Percentiles rank a stretch among this genome's conserved stretches.
Evolutionary conservation across 2,888 invertebrate genomes (phyloP).

Genomic region (Pocota personata): DNA sequence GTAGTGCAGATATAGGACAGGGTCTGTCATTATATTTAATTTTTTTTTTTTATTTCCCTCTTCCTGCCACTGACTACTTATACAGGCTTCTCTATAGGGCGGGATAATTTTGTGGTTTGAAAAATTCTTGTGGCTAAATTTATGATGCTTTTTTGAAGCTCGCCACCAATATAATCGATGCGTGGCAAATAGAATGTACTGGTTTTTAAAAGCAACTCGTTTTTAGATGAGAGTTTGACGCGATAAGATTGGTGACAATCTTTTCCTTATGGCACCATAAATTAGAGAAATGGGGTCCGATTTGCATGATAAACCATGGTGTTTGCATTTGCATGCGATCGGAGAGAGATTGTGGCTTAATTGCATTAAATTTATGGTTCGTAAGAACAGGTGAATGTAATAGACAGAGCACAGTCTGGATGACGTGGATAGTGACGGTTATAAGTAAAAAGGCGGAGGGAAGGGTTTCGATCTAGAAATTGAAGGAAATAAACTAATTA

Average conservation of each 20-base stretch:
- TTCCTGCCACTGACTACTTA: neutral
- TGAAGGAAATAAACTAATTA: too few relatives aligned
- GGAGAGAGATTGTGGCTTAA: constrained; percentile 38
- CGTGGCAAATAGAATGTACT: constrained; percentile 19
- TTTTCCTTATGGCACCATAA: constrained; percentile 35
- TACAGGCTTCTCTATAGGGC: neutral
- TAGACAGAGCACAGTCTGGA: too few relatives aligned
- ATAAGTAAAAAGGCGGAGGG: too few relatives aligned
- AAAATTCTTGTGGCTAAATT: constrained; percentile 59
- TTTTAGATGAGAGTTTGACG: constrained; percentile 23
- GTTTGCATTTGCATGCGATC: neutral
- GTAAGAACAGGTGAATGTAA: constrained; percentile 7
- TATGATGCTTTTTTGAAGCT: constrained; percentile 35
- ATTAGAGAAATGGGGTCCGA: constrained; percentile 31
- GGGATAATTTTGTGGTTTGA: constrained; percentile 37
- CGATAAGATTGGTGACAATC: constrained; percentile 22
- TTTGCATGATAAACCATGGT: constrained; percentile 47
- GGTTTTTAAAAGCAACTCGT: constrained; percentile 20
- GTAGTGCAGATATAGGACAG: constrained; percentile 57
- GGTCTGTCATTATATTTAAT: constrained; percentile 33
- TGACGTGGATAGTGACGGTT: too few relatives aligned
- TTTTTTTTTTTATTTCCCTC: neutral
- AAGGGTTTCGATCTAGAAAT: too few relatives aligned
- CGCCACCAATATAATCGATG: constrained; percentile 15
- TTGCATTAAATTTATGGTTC: constrained; percentile 45